Evolutionary conservation across 1,140 invertebrate species (phyloP).

Genomic region (Drosophila nannoptera): DNA sequence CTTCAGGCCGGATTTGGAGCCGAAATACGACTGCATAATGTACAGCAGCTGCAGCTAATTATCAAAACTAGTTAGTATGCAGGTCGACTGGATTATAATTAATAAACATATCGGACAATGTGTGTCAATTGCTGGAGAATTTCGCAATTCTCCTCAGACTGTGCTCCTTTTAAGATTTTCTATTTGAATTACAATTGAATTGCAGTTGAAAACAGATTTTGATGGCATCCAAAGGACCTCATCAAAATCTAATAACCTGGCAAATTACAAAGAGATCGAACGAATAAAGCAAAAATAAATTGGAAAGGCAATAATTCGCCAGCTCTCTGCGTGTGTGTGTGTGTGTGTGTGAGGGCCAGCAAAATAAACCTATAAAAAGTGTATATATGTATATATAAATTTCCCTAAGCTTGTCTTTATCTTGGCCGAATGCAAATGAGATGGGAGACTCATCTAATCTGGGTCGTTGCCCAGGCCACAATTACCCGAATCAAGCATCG

Average conservation of each 20-base stretch:
- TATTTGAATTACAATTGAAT: no score
- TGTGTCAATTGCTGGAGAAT: not conserved
- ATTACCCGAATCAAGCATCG: conserved; percentile 43
- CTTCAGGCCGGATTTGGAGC: conserved; percentile 5
- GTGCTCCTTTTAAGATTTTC: no score
- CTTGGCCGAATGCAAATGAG: conserved; percentile 23
- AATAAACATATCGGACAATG: not conserved
- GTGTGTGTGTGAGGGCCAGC: no score
- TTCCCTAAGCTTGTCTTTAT: conserved; percentile 8
- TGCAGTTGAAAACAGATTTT: no score
- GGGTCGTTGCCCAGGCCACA: conserved; percentile 27
- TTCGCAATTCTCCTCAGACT: no score
- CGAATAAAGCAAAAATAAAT: no score
- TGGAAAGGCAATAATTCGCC: no score
- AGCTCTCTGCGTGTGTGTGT: not conserved
- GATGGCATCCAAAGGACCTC: no score
- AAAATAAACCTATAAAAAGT: conserved; percentile 1
- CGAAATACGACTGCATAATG: not conserved
- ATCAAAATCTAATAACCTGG: no score
- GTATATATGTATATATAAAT: not conserved
- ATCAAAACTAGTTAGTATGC: not conserved
- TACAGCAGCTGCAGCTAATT: conserved; percentile 12
- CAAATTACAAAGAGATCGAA: no score
- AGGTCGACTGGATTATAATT: conserved; percentile 1
- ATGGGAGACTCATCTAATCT: conserved; percentile 4